Conservation (phyloP, 2,888 invertebrate genomes). For the Heliconius ethilla region DNA sequence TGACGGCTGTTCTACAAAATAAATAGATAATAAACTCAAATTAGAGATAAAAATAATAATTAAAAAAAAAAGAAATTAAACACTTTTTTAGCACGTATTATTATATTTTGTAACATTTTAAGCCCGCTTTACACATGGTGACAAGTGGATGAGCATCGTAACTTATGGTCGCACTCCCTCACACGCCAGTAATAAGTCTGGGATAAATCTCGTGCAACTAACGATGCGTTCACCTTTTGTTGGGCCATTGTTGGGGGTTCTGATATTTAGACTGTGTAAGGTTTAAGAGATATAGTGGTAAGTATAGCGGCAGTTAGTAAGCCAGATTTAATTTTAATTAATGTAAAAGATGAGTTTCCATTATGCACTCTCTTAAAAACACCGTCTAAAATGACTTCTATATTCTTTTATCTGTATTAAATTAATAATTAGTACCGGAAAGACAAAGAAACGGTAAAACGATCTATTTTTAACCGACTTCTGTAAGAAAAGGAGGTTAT, state of each 20-base stretch:
- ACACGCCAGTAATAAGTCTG: conserved; percentile 45
- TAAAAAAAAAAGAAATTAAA: background rate
- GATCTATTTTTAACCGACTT: background rate
- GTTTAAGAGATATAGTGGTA: too few relatives aligned
- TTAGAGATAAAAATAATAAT: too few relatives aligned
- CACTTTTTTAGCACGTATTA: background rate
- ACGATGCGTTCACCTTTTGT: conserved; percentile 52
- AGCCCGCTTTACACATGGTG: conserved; percentile 49
- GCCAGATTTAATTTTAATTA: too few relatives aligned
- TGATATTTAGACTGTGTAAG: background rate
- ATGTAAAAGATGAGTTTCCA: background rate
- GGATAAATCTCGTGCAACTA: conserved; percentile 50
- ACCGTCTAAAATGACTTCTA: background rate
- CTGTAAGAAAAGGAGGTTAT: too few relatives aligned
- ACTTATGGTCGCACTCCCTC: conserved; percentile 50
- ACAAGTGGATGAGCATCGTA: conserved; percentile 58
- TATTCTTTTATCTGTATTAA: background rate
- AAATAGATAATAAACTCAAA: too few relatives aligned
- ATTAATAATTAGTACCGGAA: background rate
- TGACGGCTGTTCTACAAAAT: too few relatives aligned
- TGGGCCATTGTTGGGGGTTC: conserved; percentile 41
- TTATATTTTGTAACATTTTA: conserved; percentile 50
- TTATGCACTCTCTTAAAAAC: background rate
- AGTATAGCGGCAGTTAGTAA: too few relatives aligned
- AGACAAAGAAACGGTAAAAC: background rate